These are phyloP conservation scores for Cygnus atratus DNA, from an alignment of 2,113 vertebrate genomes.

Conservation along the genomic window DNA sequence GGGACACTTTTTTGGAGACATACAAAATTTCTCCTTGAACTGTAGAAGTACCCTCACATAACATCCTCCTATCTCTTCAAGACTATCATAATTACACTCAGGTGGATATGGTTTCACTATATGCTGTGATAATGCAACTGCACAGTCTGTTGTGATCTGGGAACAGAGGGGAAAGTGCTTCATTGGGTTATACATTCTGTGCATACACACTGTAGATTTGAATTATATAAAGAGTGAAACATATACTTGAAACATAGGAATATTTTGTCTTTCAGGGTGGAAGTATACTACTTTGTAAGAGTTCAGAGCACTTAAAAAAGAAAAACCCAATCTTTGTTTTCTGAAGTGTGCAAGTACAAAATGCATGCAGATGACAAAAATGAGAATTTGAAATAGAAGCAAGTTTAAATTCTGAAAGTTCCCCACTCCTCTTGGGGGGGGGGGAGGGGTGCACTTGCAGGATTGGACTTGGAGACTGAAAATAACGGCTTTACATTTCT, in stretches of 20 bases:
- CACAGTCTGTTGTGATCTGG: not conserved
- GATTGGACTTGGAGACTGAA: not conserved
- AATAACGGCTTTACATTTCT: not conserved
- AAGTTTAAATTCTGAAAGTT: not conserved
- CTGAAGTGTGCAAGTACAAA: not conserved
- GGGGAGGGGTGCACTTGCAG: not conserved
- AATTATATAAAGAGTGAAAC: not conserved
- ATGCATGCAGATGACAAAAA: not conserved
- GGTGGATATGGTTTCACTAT: not conserved
- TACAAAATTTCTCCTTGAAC: not conserved
- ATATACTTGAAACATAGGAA: not conserved
- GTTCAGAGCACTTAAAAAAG: not conserved
- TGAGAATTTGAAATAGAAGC: not conserved
- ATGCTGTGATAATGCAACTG: not conserved
- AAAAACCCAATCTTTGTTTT: not conserved
- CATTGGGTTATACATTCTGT: not conserved
- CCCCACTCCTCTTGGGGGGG: not conserved
- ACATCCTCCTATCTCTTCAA: not conserved
- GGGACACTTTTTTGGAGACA: not conserved
- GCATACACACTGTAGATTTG: not conserved
- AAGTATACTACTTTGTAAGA: not conserved
- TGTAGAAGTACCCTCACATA: not conserved
- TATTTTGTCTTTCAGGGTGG: not conserved
- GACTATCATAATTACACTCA: not conserved
- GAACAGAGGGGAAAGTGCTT: not conserved